Base-by-base conservation (phyloP, 2,888 invertebrate species). In the Piscicola geometra region DNA sequence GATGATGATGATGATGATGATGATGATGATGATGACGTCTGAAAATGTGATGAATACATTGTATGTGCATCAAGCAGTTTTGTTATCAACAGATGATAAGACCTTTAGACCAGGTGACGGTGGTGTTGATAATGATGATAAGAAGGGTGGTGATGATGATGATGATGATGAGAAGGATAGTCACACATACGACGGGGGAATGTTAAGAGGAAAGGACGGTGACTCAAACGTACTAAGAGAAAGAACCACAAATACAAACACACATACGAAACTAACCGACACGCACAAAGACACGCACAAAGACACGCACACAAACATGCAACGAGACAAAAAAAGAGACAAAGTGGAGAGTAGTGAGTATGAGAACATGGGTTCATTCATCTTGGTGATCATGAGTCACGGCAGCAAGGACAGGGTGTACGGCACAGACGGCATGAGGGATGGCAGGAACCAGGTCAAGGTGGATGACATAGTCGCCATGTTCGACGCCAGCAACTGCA, bases 121-220 rank as follows among this genome's bases (percentile, higher is more conserved):
- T 71, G 76, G 60, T 75, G 76, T 72, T 75, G 71, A 71, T 75
- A 68, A 68, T 75, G 68, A 68, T 75, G 75, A 68, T 67, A 47
- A 41, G 41, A 15, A 41, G 41, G 41, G 41, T 5, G 15, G 41
- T 9, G 41, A 41, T 41, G 5, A 41, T 15, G 41, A 15, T 9
- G 41, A 41, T 41, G 41, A 15, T 9, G 41, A 41, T 41, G 15
- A 15, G 15, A 41, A n/a, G n/a, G n/a, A n/a, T n/a, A n/a, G n/a
- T n/a, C n/a, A n/a, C n/a, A n/a, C n/a, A n/a, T n/a, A n/a, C n/a
- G n/a, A n/a, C n/a, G n/a, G n/a, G n/a, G n/a, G n/a, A n/a, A n/a
- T n/a, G n/a, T n/a, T n/a, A n/a, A n/a, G n/a, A n/a, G n/a, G n/a
- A n/a, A n/a, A n/a, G n/a, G n/a, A n/a, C n/a, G n/a, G n/a, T n/a